A percentile compares a stretch with the other conserved stretches of the same genome.
phyloP scores from a whole-genome alignment of 1,140 invertebrate species.

The Trichonephila clavata region DNA sequence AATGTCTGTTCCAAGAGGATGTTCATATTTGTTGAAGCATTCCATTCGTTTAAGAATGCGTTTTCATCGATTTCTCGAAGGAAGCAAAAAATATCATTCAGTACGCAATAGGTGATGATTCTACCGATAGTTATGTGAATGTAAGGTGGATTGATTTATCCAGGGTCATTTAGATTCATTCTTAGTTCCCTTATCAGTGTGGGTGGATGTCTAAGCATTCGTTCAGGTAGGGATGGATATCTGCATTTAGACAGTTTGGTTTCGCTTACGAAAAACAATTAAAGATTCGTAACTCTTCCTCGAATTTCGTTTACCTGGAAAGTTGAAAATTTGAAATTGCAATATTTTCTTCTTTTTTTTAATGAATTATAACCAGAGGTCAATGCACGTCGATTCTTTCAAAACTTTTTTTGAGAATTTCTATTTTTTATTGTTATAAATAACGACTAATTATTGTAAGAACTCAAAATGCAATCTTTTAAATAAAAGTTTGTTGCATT shows the following conservation, averaged over 20 bases:
- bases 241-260: not conserved
- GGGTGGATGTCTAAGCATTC: not conserved
- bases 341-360: too few relatives aligned
- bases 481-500: too few relatives aligned
- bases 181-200: not conserved
- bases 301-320: too few relatives aligned
- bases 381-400: too few relatives aligned
- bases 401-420: too few relatives aligned
- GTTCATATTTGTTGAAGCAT: slow-evolving; percentile 18
- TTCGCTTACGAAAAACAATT: not conserved
- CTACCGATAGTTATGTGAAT: not conserved
- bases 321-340: too few relatives aligned
- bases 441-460: too few relatives aligned
- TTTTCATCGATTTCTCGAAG: not conserved
- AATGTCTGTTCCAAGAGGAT: not conserved
- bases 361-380: too few relatives aligned
- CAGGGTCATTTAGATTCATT: not conserved
- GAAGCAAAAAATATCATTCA: not conserved
- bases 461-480: too few relatives aligned
- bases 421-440: too few relatives aligned
- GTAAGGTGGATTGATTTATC: not conserved
- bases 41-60: slow-evolving; percentile 6
- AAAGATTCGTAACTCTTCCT: not conserved
- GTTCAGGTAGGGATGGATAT: not conserved
- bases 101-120: not conserved